These are phyloP conservation scores for Neogobius melanostomus DNA, from an alignment of 2,113 vertebrate genomes.

Conservation along the genomic window DNA sequence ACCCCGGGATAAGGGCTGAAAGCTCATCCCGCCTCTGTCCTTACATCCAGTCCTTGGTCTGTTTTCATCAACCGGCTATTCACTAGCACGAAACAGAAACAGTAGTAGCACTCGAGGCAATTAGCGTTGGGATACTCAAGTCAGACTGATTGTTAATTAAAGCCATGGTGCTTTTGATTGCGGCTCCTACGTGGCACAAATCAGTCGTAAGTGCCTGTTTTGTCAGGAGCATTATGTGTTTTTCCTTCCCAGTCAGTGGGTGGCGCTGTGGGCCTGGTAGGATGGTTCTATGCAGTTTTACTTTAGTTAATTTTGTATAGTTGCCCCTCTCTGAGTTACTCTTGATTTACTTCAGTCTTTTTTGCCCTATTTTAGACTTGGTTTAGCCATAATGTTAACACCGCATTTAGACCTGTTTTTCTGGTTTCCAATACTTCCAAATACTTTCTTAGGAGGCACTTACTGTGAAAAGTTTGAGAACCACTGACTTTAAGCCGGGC, in stretches of 20 bases:
- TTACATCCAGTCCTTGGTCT: conserved; percentile 39
- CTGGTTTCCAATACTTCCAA: too few relatives aligned
- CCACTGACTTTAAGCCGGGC: too few relatives aligned
- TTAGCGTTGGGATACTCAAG: conserved; percentile 52
- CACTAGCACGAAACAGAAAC: conserved; percentile 53
- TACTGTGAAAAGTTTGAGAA: too few relatives aligned
- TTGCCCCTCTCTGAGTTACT: too few relatives aligned
- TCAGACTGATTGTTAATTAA: conserved; percentile 58
- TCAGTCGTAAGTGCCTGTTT: conserved; percentile 15
- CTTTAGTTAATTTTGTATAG: too few relatives aligned
- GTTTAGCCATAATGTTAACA: too few relatives aligned
- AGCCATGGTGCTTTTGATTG: conserved; percentile 44
- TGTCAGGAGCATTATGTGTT: conserved; percentile 4
- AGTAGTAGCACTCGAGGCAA: conserved; percentile 54
- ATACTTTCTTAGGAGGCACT: too few relatives aligned
- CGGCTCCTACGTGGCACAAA: conserved; percentile 38
- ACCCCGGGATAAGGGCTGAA: conserved; percentile 54
- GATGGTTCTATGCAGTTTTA: too few relatives aligned
- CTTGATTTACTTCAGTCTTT: too few relatives aligned
- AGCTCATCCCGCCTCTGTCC: conserved; percentile 46
- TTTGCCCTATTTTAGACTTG: too few relatives aligned
- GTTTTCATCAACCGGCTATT: conserved; percentile 42
- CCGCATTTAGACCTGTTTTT: too few relatives aligned
- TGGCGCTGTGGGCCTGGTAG: too few relatives aligned
- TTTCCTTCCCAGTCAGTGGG: background rate